A percentile compares a stretch with the other conserved stretches of the same genome.
Conservation (phyloP, 92 coral and sea anemone species). For the Umimayanthus kanabou region DNA sequence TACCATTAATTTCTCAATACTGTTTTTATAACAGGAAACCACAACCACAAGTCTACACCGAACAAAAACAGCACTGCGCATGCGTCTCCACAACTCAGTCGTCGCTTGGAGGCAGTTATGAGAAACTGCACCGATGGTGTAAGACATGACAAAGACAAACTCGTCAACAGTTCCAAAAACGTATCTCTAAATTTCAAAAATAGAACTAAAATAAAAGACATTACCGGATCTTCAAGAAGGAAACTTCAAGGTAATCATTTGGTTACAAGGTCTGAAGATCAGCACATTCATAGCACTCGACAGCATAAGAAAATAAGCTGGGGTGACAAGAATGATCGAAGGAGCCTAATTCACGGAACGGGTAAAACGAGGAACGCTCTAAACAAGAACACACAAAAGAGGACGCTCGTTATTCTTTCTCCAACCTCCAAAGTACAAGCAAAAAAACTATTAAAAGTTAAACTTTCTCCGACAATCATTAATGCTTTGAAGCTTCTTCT, state of each 20-base stretch:
- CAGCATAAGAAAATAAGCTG: background rate
- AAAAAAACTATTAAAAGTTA: conserved; percentile 20
- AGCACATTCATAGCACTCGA: background rate
- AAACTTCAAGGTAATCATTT: background rate
- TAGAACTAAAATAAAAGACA: background rate
- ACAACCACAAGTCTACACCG: background rate
- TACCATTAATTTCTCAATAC: too few species aligned
- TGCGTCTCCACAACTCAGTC: background rate
- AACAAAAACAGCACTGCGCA: background rate
- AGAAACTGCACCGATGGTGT: background rate
- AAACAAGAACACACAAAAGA: background rate
- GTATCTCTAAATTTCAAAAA: background rate
- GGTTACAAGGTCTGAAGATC: background rate
- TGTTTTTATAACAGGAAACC: background rate
- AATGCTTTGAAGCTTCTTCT: conserved; percentile 71
- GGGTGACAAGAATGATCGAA: background rate
- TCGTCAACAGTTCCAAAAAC: background rate
- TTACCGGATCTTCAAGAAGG: background rate
- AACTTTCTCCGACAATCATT: conserved; percentile 64
- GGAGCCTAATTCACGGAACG: background rate
- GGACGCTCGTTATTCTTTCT: conserved; percentile 31
- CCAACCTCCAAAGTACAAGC: background rate
- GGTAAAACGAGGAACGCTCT: background rate
- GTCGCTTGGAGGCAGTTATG: background rate
- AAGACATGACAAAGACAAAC: background rate